Base-by-base conservation (phyloP, 1,140 invertebrate species). In the Lineus longissimus region DNA sequence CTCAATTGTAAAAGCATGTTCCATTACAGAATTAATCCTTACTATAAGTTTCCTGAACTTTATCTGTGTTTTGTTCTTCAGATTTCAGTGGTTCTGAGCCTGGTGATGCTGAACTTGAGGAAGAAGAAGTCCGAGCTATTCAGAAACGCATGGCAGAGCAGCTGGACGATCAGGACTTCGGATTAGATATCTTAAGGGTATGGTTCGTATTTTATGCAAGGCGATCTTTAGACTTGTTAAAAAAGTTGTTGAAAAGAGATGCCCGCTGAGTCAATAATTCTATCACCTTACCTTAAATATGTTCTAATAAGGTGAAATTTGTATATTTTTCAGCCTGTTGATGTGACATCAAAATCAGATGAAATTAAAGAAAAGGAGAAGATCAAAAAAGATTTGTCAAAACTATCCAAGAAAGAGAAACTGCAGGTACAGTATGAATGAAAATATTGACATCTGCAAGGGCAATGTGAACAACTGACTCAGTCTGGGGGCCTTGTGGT, bases 121-220 rank as follows among this genome's bases (percentile, higher is more conserved):
- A 94, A 81, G 84, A 90, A 69, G 93, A 94, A 84, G 92, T 91
- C 1, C 86, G 86, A 76, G 88, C 86, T 70, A 88, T 95, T 61
- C 92, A 94, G 75, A 86, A 88, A 74, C 85, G 89, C 72, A 83
- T 94, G 36, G 84, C 87, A 25, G 87, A 90, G 77, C 87, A 92
- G 76, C 79, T 95, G 19, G 89, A 90, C 73, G 91, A 92, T 75
- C 86, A 87, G 41, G 91, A 94, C 82, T 93, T 93, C 77, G 84
- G 85, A 36, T 78, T 93, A 15, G 90, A 91, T 64, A 82, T 87
- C 64, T 83, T 89, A 66, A 71, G 71, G 63, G 67, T 73, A 7
- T 51, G 45, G n/a, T 55, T 59, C 13, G 41, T 36, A 31, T 41
- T 13, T 13, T 13, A 11, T 43, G 11, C 40, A 11, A 43, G 40